Base-by-base conservation (phyloP, 2,797 vertebrate species). In the Thamnophis elegans region DNA sequence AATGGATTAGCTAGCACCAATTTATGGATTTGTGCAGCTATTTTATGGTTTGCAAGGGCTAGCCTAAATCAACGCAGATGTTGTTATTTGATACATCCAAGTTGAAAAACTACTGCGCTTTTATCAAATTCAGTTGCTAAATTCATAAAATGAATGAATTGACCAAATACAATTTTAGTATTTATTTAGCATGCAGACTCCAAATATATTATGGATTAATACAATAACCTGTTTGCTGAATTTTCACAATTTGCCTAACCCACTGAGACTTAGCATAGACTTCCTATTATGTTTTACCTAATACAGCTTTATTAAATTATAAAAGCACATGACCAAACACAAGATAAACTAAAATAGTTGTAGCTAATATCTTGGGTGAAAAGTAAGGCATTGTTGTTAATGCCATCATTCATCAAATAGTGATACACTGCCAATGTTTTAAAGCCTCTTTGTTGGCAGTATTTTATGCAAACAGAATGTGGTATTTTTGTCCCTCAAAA, bases 321-420 rank as follows among this genome's bases (percentile, higher is more conserved):
- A 55, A 82, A 88, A 5, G 7, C 26, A 42, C 47, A 28, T 56
- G 54, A n/a, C 14, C 28, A 62, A 32, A 14, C 60, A 82, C 53
- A 26, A 22, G 8, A 18, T 18, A 92, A 82, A 82, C 73, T 82
- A 22, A 82, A 82, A 47, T 42, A 82, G 4, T 82, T 5, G 36
- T 20, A 47, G 20, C 8, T 82, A 3, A 78, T 42, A 42, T 42
- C 32, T n/a, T 1, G 2, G 12, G 28, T 47, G 12, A 55, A 88
- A 85, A 82, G 65, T 65, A 51, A 53, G 42, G 6, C 58, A 89
- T 18, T 53, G 0, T 0, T 0, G n/a, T 26, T 86, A 59, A 2
- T 16, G 25, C 7, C 28, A 22, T 56, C 0, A 0, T 12, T 20
- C 13, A 2, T 28, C 0, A 1, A 0, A 3, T 14, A 62, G 56